These are phyloP conservation scores for Myxocyprinus asiaticus DNA, from an alignment of 2,113 vertebrate genomes.

Conservation along the genomic window DNA sequence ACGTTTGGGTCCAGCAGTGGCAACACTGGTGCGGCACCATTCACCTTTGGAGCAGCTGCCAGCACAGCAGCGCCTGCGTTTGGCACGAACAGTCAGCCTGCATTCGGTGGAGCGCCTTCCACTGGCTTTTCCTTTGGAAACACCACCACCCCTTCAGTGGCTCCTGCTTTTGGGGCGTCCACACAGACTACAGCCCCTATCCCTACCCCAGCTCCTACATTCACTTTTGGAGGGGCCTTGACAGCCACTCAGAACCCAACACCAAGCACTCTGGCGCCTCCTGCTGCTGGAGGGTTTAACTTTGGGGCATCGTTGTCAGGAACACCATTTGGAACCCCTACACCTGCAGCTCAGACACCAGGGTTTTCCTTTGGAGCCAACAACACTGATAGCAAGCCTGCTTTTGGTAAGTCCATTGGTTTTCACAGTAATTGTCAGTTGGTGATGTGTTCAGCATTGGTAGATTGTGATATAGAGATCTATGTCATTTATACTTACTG, in stretches of 20 bases:
- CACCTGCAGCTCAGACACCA: conserved; percentile 67
- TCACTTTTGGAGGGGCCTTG: conserved; percentile 73
- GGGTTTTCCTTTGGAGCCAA: conserved; percentile 72
- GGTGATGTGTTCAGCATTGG: too few species aligned
- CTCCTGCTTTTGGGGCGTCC: conserved; percentile 64
- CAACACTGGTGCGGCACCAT: conserved; percentile 42
- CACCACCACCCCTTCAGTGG: conserved; percentile 62
- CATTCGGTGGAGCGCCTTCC: conserved; percentile 29
- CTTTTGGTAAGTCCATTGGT: conserved; percentile 78
- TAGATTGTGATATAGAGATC: too few species aligned
- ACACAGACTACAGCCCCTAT: conserved; percentile 75
- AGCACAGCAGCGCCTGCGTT: conserved; percentile 60
- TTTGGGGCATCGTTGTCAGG: conserved; percentile 70
- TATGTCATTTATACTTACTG: too few species aligned
- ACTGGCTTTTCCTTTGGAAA: conserved; percentile 65
- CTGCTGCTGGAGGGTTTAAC: conserved; percentile 70
- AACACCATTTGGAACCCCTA: conserved; percentile 75
- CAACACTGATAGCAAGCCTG: conserved; percentile 75
- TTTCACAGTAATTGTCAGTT: too few species aligned
- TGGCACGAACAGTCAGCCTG: too few species aligned
- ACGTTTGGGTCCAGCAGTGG: conserved; percentile 58
- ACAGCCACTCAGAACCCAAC: conserved; percentile 52
- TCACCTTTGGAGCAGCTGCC: conserved; percentile 72
- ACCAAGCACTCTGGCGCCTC: conserved; percentile 49
- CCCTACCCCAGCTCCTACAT: conserved; percentile 64